Conservation (phyloP, 2,113 vertebrate genomes). For the Azemiops feae region DNA sequence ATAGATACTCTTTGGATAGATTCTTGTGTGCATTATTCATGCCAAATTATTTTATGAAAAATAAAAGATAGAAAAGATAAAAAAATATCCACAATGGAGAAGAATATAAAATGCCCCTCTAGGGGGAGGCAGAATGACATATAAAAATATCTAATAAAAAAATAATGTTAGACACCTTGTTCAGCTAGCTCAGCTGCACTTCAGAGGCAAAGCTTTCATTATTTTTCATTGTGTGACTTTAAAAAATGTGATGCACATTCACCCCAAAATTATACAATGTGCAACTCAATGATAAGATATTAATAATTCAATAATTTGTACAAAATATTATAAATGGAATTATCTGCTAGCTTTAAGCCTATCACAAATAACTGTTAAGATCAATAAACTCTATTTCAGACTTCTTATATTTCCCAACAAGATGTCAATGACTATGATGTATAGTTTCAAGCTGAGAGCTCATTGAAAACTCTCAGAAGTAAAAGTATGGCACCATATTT, state of each 20-base stretch:
- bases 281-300: background rate
- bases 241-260: background rate
- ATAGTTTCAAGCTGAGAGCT: background rate
- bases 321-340: background rate
- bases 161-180: background rate
- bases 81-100: background rate
- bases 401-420: background rate
- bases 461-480: background rate
- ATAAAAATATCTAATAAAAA: conserved; percentile 5
- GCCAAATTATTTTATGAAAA: background rate
- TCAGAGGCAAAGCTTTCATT: background rate
- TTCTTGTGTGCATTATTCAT: background rate
- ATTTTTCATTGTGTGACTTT: background rate
- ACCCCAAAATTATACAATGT: background rate
- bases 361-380: background rate
- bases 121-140: conserved; percentile 32
- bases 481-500: background rate
- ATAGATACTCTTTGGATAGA: background rate
- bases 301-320: background rate
- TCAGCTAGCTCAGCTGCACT: background rate
- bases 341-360: background rate
- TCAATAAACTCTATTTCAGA: background rate
- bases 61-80: background rate
- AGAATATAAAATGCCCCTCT: conserved; percentile 16
- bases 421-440: background rate